These are phyloP conservation scores for Girardinus metallicus DNA, from an alignment of 2,797 vertebrate genomes.

Conservation along the genomic window DNA sequence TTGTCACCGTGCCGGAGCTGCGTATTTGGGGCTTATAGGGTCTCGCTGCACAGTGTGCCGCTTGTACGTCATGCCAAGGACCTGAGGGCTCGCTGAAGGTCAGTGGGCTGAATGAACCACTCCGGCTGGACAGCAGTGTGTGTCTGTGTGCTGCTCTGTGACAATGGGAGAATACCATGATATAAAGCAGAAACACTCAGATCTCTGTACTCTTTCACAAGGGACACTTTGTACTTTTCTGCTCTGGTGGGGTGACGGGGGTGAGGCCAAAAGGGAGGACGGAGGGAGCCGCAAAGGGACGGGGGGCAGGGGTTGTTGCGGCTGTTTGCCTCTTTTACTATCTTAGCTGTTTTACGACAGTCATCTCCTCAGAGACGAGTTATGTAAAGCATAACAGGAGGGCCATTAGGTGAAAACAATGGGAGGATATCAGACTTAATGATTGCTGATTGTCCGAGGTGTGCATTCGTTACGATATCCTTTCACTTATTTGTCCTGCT, in stretches of 20 bases:
- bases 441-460: constrained; percentile 31
- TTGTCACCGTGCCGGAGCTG: constrained; percentile 44
- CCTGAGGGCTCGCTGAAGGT: constrained; percentile 75
- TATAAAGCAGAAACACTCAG: constrained; percentile 76
- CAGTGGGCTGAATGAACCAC: constrained; percentile 66
- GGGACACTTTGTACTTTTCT: constrained; percentile 78
- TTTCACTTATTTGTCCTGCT: constrained; percentile 12
- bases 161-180: constrained; percentile 71
- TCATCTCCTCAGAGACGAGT: constrained; percentile 49
- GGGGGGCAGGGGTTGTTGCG: constrained; percentile 22
- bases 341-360: constrained; percentile 53
- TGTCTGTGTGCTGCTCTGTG: constrained; percentile 40
- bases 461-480: constrained; percentile 21
- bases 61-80: constrained; percentile 73
- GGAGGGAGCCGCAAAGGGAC: not conserved
- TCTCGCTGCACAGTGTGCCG: constrained; percentile 64
- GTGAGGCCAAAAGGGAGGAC: constrained; percentile 13
- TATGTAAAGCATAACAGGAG: constrained; percentile 45
- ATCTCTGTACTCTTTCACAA: constrained; percentile 78
- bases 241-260: constrained; percentile 53
- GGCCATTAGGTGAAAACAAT: constrained; percentile 63
- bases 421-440: constrained; percentile 49
- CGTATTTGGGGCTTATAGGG: constrained; percentile 27
- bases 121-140: constrained; percentile 33
- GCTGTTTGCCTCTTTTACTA: constrained; percentile 45